Conservation (phyloP, 2,888 invertebrate genomes). For the Cyclophora punctaria region DNA sequence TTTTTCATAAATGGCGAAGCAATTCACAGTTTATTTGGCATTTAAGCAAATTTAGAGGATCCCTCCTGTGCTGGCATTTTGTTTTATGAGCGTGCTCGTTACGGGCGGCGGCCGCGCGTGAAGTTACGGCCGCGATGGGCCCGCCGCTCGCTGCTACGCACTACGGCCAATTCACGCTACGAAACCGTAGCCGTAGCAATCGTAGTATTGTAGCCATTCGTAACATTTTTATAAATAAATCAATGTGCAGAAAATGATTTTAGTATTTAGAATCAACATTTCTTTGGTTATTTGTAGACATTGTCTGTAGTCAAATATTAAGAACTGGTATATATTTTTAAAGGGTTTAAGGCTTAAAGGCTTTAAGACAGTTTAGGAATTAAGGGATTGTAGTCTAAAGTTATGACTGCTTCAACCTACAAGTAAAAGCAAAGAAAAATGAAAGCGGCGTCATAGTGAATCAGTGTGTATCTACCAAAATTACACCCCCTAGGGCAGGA, state of each 20-base stretch:
- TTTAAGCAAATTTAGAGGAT: constrained; percentile 70
- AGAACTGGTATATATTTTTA: too few relatives aligned
- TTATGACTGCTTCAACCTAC: too few relatives aligned
- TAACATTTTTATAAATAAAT: too few relatives aligned
- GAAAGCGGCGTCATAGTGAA: neutral
- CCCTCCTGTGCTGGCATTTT: constrained; percentile 69
- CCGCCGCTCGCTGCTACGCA: constrained; percentile 27
- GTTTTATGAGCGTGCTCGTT: constrained; percentile 73
- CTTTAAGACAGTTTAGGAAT: too few relatives aligned
- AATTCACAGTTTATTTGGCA: constrained; percentile 73
- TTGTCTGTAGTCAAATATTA: too few relatives aligned
- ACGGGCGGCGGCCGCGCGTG: constrained; percentile 70
- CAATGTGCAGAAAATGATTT: too few relatives aligned
- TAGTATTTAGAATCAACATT: too few relatives aligned
- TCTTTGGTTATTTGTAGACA: too few relatives aligned
- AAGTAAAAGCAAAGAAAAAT: too few relatives aligned
- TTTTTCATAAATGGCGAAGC: constrained; percentile 66
- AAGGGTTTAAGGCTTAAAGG: too few relatives aligned
- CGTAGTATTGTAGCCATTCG: too few relatives aligned
- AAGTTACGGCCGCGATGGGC: constrained; percentile 69
- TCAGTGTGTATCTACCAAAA: constrained; percentile 34
- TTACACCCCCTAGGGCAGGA: constrained; percentile 40
- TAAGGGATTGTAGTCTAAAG: too few relatives aligned
- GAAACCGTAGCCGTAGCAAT: neutral
- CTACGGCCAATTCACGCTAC: constrained; percentile 18